These are phyloP conservation scores for Pseudopleuronectes americanus DNA, from an alignment of 2,797 vertebrate genomes.

Conservation along the genomic window DNA sequence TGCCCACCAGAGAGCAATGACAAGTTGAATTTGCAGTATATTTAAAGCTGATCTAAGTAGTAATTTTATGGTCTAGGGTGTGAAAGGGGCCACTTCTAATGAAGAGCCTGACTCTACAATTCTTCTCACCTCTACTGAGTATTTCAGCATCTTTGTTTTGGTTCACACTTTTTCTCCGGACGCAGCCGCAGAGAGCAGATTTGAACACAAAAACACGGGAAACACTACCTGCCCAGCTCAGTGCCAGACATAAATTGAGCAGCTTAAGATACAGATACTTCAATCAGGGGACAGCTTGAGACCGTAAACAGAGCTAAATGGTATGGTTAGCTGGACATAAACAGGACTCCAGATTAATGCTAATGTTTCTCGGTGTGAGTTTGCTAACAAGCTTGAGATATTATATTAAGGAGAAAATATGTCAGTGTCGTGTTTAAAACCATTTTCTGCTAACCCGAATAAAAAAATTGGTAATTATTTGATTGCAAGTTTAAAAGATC, in stretches of 20 bases:
- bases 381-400: no score
- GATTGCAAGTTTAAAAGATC: not conserved
- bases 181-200: not conserved
- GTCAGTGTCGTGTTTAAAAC: no score
- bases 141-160: not conserved
- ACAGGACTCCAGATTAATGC: not conserved
- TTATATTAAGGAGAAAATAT: no score
- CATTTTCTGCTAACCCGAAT: no score
- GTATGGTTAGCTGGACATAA: not conserved
- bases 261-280: not conserved
- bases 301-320: not conserved
- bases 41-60: not conserved
- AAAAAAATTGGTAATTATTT: no score
- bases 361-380: no score
- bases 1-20: not conserved
- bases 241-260: not conserved
- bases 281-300: not conserved
- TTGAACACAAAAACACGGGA: not conserved
- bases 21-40: not conserved
- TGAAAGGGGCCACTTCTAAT: not conserved
- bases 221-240: not conserved
- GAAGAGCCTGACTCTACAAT: not conserved
- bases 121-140: not conserved
- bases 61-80: no score
- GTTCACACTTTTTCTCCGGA: not conserved